Conservation (phyloP, 2,888 invertebrate genomes). For the Pardosa pseudoannulata region DNA sequence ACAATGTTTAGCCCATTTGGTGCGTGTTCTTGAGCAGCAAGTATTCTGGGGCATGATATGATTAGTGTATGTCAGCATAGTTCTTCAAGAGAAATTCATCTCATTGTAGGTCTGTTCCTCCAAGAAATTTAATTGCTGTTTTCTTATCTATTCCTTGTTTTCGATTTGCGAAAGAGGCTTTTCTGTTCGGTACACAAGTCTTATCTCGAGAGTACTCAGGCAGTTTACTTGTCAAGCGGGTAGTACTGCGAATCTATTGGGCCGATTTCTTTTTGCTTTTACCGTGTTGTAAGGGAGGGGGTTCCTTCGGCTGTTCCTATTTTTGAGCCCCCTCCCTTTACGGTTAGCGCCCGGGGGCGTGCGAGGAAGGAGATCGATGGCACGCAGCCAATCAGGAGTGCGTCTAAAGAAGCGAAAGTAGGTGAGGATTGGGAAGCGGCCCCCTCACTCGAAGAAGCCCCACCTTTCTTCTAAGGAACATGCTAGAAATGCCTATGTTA, state of each 20-base stretch:
- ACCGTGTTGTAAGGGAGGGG: neutral
- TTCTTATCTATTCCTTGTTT: conserved; percentile 12
- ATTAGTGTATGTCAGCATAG: neutral
- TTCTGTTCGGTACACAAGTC: conserved; percentile 11
- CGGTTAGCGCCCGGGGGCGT: conserved; percentile 10
- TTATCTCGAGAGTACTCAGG: conserved; percentile 13
- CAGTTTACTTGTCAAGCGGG: conserved; percentile 3
- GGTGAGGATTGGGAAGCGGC: neutral
- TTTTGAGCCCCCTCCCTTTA: neutral
- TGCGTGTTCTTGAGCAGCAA: neutral
- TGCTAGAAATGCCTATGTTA: conserved; percentile 11
- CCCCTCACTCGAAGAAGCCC: conserved; percentile 3
- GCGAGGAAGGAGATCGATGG: conserved; percentile 7
- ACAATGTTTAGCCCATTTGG: neutral
- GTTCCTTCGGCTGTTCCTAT: conserved; percentile 2
- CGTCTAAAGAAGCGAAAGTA: conserved; percentile 12
- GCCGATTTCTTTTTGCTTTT: conserved; percentile 13
- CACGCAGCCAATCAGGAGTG: conserved; percentile 12
- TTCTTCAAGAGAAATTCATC: conserved; percentile 11
- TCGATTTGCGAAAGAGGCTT: conserved; percentile 12
- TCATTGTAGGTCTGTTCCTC: neutral
- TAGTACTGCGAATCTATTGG: conserved; percentile 2
- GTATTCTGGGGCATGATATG: neutral
- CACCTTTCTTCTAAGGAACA: conserved; percentile 17
- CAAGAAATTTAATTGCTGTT: conserved; percentile 17